phyloP scores from a whole-genome alignment of 2,113 vertebrate genomes.

The Xiphophorus hellerii region DNA sequence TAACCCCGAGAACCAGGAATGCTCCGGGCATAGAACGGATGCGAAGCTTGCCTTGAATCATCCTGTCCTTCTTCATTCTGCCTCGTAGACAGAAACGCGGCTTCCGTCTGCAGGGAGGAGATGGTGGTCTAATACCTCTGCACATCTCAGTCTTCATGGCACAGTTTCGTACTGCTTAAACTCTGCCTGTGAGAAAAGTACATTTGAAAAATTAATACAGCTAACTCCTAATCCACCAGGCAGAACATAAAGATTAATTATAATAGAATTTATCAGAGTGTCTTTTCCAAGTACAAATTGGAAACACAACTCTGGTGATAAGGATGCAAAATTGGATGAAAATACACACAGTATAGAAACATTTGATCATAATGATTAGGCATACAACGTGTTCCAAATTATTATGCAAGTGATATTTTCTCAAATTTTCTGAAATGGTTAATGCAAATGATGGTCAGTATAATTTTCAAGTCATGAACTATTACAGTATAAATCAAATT shows the following conservation, averaged over 20 bases:
- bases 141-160: constrained; percentile 72
- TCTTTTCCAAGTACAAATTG: too few relatives aligned
- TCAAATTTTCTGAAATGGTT: too few relatives aligned
- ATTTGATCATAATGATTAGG: too few relatives aligned
- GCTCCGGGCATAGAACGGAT: constrained; percentile 90
- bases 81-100: constrained; percentile 65
- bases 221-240: not conserved
- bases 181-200: constrained; percentile 39
- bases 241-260: not conserved
- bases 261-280: not conserved
- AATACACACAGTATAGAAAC: too few relatives aligned
- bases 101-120: constrained; percentile 52
- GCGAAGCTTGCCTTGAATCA: constrained; percentile 86
- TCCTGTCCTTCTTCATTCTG: constrained; percentile 65
- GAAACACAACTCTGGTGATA: too few relatives aligned
- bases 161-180: constrained; percentile 27
- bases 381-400: too few relatives aligned
- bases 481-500: too few relatives aligned
- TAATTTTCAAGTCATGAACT: too few relatives aligned
- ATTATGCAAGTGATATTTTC: too few relatives aligned
- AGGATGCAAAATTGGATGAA: too few relatives aligned
- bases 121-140: constrained; percentile 6
- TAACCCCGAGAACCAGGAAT: constrained; percentile 88
- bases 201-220: constrained; percentile 24
- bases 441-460: too few relatives aligned